These are phyloP conservation scores for Siniperca knerii DNA, from an alignment of 2,113 vertebrate species.

Conservation along the genomic window DNA sequence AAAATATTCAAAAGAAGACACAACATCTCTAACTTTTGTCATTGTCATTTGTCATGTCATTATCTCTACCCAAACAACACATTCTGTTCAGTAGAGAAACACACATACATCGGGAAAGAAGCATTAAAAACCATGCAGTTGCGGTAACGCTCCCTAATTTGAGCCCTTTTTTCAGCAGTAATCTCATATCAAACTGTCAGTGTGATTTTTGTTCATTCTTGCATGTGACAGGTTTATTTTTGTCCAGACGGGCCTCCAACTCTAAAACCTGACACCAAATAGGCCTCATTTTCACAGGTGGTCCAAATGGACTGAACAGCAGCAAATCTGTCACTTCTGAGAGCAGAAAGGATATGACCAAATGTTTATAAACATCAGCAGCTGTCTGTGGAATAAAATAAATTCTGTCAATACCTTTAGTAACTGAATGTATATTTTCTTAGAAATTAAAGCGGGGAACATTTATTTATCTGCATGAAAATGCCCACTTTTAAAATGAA, in stretches of 20 bases:
- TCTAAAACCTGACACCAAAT: conserved; percentile 74
- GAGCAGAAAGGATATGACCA: conserved; percentile 16
- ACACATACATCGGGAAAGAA: background rate
- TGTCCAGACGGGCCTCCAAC: conserved; percentile 52
- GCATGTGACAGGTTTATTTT: conserved; percentile 78
- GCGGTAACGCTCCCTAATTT: background rate
- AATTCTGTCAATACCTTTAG: background rate
- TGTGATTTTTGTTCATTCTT: conserved; percentile 65
- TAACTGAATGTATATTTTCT: background rate
- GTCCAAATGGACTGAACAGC: conserved; percentile 26
- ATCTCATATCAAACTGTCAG: conserved; percentile 45
- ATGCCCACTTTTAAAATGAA: background rate
- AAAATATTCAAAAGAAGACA: background rate
- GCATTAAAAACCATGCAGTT: background rate
- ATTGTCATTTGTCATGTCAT: background rate
- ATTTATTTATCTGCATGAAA: conserved; percentile 16
- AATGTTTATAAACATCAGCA: conserved; percentile 23
- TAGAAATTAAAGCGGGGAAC: background rate
- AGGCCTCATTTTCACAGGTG: conserved; percentile 46
- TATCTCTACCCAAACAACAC: background rate
- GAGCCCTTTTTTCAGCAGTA: conserved; percentile 47
- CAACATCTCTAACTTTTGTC: background rate
- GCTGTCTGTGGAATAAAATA: conserved; percentile 20
- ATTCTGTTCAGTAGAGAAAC: background rate
- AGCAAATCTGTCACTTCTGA: conserved; percentile 34